phyloP scores from a whole-genome alignment of 2,888 invertebrate genomes.

The Gryllus longicercus region DNA sequence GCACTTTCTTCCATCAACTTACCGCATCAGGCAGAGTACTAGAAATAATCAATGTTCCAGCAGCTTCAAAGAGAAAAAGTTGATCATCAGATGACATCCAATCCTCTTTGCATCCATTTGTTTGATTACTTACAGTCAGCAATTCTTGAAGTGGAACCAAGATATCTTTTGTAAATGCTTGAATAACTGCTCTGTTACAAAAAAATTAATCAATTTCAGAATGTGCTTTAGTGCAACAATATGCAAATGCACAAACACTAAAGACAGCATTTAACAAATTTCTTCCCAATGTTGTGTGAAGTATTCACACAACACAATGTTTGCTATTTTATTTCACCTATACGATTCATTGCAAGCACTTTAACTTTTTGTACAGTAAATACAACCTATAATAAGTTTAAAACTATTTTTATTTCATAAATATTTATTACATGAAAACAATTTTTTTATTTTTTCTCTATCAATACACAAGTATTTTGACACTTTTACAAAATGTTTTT shows the following conservation, averaged over 20 bases:
- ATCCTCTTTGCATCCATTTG: constrained; percentile 42
- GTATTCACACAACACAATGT: too few relatives aligned
- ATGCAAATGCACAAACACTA: not conserved
- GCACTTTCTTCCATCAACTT: not conserved
- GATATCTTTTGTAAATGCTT: constrained; percentile 50
- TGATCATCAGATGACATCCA: constrained; percentile 53
- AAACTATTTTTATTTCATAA: too few relatives aligned
- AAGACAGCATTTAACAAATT: too few relatives aligned
- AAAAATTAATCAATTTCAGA: not conserved
- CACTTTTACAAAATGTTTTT: too few relatives aligned
- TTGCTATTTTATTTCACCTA: too few relatives aligned
- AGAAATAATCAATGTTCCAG: constrained; percentile 53
- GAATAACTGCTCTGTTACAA: constrained; percentile 45
- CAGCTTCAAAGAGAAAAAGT: constrained; percentile 56
- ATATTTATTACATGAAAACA: too few relatives aligned
- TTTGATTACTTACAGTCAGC: constrained; percentile 48
- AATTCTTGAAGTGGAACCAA: constrained; percentile 51
- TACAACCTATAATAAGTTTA: too few relatives aligned
- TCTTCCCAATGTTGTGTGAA: too few relatives aligned
- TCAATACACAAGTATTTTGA: too few relatives aligned
- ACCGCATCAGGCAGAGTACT: constrained; percentile 46
- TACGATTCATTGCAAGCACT: too few relatives aligned
- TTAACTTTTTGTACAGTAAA: too few relatives aligned
- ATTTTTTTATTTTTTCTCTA: too few relatives aligned
- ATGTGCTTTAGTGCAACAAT: not conserved